Percentiles rank a stretch among this genome's conserved stretches.
These are phyloP conservation scores for Rotaria socialis DNA, from an alignment of 2,888 invertebrate genomes.

Conservation along the genomic window DNA sequence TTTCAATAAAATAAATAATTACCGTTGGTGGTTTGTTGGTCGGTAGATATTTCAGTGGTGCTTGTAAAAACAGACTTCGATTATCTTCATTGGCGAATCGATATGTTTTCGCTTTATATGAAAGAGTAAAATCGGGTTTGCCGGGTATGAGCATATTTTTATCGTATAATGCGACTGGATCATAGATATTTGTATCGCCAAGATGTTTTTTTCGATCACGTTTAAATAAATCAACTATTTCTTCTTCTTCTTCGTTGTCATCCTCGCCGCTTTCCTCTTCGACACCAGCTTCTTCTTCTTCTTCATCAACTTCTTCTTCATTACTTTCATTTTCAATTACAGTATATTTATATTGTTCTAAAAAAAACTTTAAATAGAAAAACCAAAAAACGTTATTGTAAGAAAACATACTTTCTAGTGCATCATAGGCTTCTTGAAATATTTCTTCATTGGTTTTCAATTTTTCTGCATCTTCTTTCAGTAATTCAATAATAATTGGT, in stretches of 20 bases:
- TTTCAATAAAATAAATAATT: not conserved
- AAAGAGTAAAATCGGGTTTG: conserved; percentile 56
- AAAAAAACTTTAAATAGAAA: not conserved
- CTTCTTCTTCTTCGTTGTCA: conserved; percentile 50
- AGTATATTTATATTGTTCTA: conserved; percentile 34
- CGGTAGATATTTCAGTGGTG: conserved; percentile 54
- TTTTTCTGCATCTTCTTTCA: conserved; percentile 11
- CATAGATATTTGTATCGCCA: conserved; percentile 59
- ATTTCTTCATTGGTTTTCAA: not conserved
- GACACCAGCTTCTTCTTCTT: conserved; percentile 51
- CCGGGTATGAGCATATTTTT: conserved; percentile 56
- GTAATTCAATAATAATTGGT: conserved; percentile 14
- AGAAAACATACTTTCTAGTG: conserved; percentile 1
- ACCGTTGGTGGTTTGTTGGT: conserved; percentile 40
- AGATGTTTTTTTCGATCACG: conserved; percentile 56
- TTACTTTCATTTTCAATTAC: not conserved
- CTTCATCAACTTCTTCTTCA: conserved; percentile 27
- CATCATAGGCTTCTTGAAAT: not conserved
- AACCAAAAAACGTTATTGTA: not conserved
- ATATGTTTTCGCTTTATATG: conserved; percentile 57
- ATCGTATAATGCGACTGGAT: conserved; percentile 58
- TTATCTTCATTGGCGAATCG: conserved; percentile 55
- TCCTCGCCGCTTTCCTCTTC: conserved; percentile 53
- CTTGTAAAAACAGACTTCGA: conserved; percentile 54
- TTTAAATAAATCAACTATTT: conserved; percentile 50